Evolutionary conservation across 2,797 vertebrate genomes (phyloP).

Genomic region (Lagodon rhomboides): DNA sequence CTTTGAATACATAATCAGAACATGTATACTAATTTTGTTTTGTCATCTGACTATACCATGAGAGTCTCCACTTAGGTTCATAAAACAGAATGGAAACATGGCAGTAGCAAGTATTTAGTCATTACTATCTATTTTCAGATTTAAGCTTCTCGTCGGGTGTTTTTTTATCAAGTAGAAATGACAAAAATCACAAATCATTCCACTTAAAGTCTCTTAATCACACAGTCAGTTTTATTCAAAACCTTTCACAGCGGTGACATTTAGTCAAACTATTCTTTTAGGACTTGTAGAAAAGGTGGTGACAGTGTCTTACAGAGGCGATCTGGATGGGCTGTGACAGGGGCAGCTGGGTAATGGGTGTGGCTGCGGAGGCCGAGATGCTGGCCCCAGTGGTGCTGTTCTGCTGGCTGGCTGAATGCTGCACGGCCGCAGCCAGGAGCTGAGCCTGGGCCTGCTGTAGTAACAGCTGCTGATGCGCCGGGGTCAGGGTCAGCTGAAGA

Average conservation of each 20-base stretch:
- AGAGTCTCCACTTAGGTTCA: not conserved
- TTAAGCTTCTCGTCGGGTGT: not conserved
- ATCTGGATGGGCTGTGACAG: constrained; percentile 99
- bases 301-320: constrained; percentile 85
- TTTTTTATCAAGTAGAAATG: not conserved
- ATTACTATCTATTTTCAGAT: not conserved
- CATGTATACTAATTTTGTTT: not conserved
- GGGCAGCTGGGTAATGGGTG: constrained; percentile 98
- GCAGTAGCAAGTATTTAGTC: not conserved
- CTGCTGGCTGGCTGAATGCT: constrained; percentile 97
- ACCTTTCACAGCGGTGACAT: not conserved
- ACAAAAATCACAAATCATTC: not conserved
- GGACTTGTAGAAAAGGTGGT: constrained; percentile 9
- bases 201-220: not conserved
- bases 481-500: constrained; percentile 93
- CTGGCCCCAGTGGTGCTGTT: constrained; percentile 95
- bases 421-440: constrained; percentile 96
- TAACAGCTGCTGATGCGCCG: constrained; percentile 96
- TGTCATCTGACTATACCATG: not conserved
- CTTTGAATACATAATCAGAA: not conserved
- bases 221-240: not conserved
- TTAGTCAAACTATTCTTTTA: not conserved
- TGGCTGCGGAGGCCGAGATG: constrained; percentile 98
- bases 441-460: constrained; percentile 98
- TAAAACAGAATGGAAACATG: not conserved